Base-by-base conservation (phyloP, 2,113 vertebrate genomes). In the Psammodynastes pulverulentus region DNA sequence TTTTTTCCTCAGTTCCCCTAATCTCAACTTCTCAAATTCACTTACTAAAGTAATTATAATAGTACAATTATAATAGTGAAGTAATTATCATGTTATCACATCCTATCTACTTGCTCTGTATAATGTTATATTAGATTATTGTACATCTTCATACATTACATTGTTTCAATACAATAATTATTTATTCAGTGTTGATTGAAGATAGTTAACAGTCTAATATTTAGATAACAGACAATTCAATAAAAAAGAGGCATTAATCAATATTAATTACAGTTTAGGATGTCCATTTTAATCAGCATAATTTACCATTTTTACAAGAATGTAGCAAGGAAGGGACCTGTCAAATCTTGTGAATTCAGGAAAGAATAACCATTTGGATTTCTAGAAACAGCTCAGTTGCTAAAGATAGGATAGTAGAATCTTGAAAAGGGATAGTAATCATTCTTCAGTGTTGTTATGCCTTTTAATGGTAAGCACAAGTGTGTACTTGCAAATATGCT, bases 401-500 rank as follows among this genome's bases (percentile, higher is more conserved):
- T 39, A 79, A 39, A 39, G 24, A 79, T 39, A 79, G 17, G 15
- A 19, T 39, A 79, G 72, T 79, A 79, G 34, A 79, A 39, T 39
- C 15, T 79, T 79, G 67, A 79, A 79, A 79, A 17, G 9, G 29
- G 5, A 51, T 34, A 9, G n/a, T 29, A 90, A 72, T 90, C 34
- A 90, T 90, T 72, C 21, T 39, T n/a, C 0, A 48, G 86, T 12
- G 0, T 86, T 88, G 87, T 92, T 92, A 93, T 87, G 48, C 1
- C 91, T 56, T 49, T 87, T 39, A 23, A 34, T 39, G 19, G 17
- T 17, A 12, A 34, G 4, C 49, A 90, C 54, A 1, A 92, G 93
- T 93, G 94, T 49, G 5, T 86, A 84, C 94, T 88, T 94, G 85
- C 21, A 87, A 89, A 48, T n/a, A 89, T 10, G 85, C 23, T 4